phyloP scores from a whole-genome alignment of 2,888 invertebrate genomes.

The Gryllus longicercus region DNA sequence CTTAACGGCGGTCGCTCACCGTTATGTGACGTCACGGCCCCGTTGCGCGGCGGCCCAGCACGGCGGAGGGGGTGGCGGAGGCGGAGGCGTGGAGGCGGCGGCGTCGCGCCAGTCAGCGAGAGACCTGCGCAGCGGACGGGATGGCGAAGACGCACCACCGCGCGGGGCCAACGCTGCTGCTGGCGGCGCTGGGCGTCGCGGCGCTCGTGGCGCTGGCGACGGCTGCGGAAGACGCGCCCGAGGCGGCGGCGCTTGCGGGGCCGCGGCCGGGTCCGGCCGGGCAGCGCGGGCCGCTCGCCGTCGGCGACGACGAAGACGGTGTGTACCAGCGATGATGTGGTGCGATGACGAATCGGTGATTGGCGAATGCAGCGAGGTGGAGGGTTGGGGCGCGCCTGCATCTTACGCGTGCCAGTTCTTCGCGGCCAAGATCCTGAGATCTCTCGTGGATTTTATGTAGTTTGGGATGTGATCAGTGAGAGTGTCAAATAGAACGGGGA shows the following conservation, averaged over 20 bases:
- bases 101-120: background rate
- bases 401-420: too few relatives aligned
- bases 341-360: background rate
- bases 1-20: slow-evolving; percentile 17
- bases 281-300: background rate
- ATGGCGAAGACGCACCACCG: background rate
- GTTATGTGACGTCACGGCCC: slow-evolving; percentile 17
- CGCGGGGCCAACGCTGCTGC: background rate
- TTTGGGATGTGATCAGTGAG: too few relatives aligned
- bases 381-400: too few relatives aligned
- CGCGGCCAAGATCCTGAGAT: too few relatives aligned
- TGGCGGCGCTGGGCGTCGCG: background rate
- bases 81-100: background rate
- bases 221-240: background rate
- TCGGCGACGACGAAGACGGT: background rate
- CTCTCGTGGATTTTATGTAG: too few relatives aligned
- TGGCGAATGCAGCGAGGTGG: too few relatives aligned
- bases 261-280: background rate
- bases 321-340: background rate
- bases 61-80: background rate
- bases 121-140: background rate
- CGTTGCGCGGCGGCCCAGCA: slow-evolving; percentile 8
- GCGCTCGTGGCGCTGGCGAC: background rate
- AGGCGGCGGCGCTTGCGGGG: background rate
- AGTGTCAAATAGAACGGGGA: too few relatives aligned